Evolutionary conservation across 2,797 vertebrate genomes (phyloP), one percentile per base, ranked within the genome.

Genomic region (Pseudochaenichthys georgianus): DNA sequence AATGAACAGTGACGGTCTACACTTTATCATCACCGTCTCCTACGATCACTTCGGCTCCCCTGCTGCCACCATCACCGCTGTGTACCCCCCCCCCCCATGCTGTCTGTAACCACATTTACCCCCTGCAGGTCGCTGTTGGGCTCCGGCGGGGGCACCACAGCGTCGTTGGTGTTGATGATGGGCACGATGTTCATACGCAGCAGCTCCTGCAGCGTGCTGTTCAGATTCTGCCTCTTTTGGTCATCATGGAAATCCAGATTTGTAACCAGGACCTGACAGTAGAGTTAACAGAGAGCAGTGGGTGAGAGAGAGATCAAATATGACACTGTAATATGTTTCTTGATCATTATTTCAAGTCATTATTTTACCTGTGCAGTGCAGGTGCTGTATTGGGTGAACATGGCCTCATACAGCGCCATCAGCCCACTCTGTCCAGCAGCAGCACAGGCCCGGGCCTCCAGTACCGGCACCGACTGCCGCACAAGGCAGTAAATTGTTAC

Each of bases 341-440:
- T 12, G 7, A 34, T 46, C 55, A 46, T 13, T 28, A 28, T 28
- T 47, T 10, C 38, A 46, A 10, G 12, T 13, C 5, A 53, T 45
- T 62, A 23, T 62, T 63, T 19, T 93, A 99, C 98, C 88, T 99
- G 98, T 74, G 98, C 98, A 19, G 97, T 98, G 86, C 98, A 99
- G 75, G 97, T 99, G 93, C 97, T 99, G 91, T 99, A 99, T 80
- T 99, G 98, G 1, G 98, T 97, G 91, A 99, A 99, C 98, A 99
- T 99, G 74, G 97, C 98, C 75, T 99, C 98, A 12, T 99, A 99
- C 15, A 99, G 92, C 31, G 98, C 98, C 98, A 99, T 99, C 47
- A 99, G 93, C 5, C 98, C 98, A 31, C 98, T 99, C 89, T 99
- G 98, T 41, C 98, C 98, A 0, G 98, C 98, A 1, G 98, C 98